These are phyloP conservation scores for Acanthaster planci DNA, from an alignment of 35 echinoderm and acorn worm species.

Conservation along the genomic window DNA sequence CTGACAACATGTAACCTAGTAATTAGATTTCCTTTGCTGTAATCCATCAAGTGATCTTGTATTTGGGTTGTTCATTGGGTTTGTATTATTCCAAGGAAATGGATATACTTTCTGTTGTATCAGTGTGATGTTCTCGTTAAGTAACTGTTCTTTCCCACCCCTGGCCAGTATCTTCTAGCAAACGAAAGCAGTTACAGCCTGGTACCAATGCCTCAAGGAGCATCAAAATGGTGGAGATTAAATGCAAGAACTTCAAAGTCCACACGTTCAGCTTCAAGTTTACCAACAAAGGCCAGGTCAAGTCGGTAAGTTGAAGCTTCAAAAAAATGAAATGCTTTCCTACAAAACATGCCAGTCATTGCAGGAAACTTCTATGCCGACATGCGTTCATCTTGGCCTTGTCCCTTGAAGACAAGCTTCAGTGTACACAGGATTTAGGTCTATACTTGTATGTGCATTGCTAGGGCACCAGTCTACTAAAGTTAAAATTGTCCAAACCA, in stretches of 20 bases:
- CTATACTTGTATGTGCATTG: no score
- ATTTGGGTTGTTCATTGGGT: neutral
- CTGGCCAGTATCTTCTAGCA: slow-evolving; percentile 39
- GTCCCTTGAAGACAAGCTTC: no score
- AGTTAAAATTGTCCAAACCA: no score
- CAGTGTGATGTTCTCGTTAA: neutral
- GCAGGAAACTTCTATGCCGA: no score
- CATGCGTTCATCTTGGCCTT: no score
- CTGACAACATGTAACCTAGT: no score
- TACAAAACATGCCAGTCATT: no score
- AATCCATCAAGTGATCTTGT: no score
- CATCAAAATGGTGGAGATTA: slow-evolving; percentile 83
- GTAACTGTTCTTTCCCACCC: neutral
- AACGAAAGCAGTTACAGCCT: slow-evolving; percentile 43
- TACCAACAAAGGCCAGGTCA: slow-evolving; percentile 69
- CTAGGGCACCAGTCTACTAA: no score
- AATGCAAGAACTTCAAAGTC: slow-evolving; percentile 91
- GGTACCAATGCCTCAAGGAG: slow-evolving; percentile 14
- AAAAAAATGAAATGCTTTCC: no score
- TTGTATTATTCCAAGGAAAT: neutral
- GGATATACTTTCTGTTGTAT: neutral
- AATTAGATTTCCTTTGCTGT: no score
- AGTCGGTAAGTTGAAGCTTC: slow-evolving; percentile 69
- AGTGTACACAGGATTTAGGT: no score
- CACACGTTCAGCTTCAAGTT: slow-evolving; percentile 99